Base-by-base conservation (phyloP, 2,888 invertebrate species). In the Endotricha flammealis region DNA sequence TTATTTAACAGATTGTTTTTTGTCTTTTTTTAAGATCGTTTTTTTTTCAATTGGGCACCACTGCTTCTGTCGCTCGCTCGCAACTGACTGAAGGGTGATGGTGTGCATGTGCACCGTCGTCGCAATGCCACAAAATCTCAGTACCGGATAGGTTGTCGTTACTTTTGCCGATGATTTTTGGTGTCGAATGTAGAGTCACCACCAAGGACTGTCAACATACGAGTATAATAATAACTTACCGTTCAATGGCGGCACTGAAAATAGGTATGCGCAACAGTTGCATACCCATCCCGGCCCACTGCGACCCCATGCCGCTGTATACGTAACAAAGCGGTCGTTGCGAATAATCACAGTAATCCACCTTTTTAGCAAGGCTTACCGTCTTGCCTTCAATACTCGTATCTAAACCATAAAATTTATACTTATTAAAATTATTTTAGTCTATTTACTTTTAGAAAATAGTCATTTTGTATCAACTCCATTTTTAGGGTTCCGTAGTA, bases 221-320 rank as follows among this genome's bases (percentile, higher is more conserved):
- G n/a, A n/a, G n/a, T n/a, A n/a, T n/a, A n/a, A n/a, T n/a, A n/a
- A n/a, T n/a, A 29, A 17, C 35, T 10, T 59, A 81, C 82, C 68
- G 62, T 53, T 86, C 67, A 38, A 92, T 89, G 6, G 86, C 74
- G 8, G 71, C 70, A 4, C 87, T 81, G 60, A 93, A 92, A 8
- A 88, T 66, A 0, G 90, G 90, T 44, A 93, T 76, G 25, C 78
- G 68, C 89, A 93, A 89, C 52, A 93, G 83, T 29, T 89, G 81
- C 12, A 79, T 60, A 1, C 90, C 92, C 91, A 92, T 92, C 12
- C 90, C 90, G 17, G 86, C 69, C 92, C 92, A 92, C 61, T 92
- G 92, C 0, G 90, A 89, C 4, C 92, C 92, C 91, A 93, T 92
- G 4, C 92, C 92, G 39, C 92, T 90, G 77, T 91, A 92, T 39